Base-by-base conservation (phyloP, 2,888 invertebrate genomes). In the Ichneumon xanthorius region DNA sequence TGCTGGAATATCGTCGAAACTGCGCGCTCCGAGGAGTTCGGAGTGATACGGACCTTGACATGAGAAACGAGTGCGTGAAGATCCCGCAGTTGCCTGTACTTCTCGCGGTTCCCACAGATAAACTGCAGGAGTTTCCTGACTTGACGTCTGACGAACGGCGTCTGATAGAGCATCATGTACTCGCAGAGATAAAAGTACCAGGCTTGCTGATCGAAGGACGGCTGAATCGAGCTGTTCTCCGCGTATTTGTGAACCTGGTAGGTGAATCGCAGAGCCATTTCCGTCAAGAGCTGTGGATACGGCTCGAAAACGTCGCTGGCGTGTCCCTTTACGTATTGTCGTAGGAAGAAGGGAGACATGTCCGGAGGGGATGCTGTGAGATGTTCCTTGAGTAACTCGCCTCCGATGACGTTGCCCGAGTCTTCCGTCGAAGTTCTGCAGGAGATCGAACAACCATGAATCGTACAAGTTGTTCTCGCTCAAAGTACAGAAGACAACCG, bases 101-200 rank as follows among this genome's bases (percentile, higher is more conserved):
- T 98, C 90, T 99, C 99, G 92, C 99, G 98, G 79, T 97, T 98
- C 30, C 99, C 99, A 93, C 99, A 99, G 88, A 99, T 97, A 90
- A 98, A 97, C 88, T 99, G 95, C 22, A 99, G 94, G 22, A 99
- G 95, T 94, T 99, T 99, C 77, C 99, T 96, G 0, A 98, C 97
- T 95, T 99, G 99, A 86, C 99, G 96, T 89, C 99, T 95, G 0
- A 97, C 96, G 90, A 96, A 96, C 9, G 99, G 98, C n/a, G 98
- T 98, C 92, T 98, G 97, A 88, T 97, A 97, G 72, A 97, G 97
- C 98, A 99, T 98, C 97, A 98, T 98, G 92, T 98, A 98, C 92
- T 98, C 98, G 94, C 98, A 98, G 4, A 99, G 95, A 78, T 97
- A 96, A 58, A 96, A 96, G 88, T 96, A 96, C 98, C 98, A 98